phyloP scores from a whole-genome alignment of 2,888 invertebrate species.

The Galerucella nymphaeae region DNA sequence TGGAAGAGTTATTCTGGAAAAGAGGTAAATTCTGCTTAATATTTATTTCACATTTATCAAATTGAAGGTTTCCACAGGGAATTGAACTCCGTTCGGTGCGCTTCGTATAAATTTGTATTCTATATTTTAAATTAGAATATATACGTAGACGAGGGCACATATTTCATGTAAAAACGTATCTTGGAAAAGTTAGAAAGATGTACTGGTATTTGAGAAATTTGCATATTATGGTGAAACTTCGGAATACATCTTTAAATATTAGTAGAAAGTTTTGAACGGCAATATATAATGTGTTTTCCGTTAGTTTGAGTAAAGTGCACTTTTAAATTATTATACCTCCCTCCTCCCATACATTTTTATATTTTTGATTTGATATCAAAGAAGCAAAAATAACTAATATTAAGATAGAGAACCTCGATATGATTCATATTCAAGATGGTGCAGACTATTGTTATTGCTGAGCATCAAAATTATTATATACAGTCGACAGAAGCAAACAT shows the following conservation, averaged over 20 bases:
- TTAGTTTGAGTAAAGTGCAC: slow-evolving; percentile 47
- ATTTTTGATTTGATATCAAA: too few species aligned
- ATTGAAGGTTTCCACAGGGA: slow-evolving; percentile 64
- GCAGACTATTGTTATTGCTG: too few species aligned
- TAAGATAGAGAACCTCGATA: too few species aligned
- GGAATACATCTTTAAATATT: slow-evolving; percentile 58
- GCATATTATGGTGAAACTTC: slow-evolving; percentile 64
- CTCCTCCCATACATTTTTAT: not conserved
- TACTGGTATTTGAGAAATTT: slow-evolving; percentile 61
- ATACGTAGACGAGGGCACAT: slow-evolving; percentile 64
- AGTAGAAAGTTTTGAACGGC: slow-evolving; percentile 52
- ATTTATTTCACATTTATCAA: slow-evolving; percentile 66
- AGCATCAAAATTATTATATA: too few species aligned
- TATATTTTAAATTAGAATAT: slow-evolving; percentile 67
- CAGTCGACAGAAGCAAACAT: too few species aligned
- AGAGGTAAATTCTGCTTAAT: slow-evolving; percentile 63
- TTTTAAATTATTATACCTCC: slow-evolving; percentile 51
- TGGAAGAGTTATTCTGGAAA: slow-evolving; percentile 36
- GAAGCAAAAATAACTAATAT: too few species aligned
- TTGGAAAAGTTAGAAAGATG: slow-evolving; percentile 61
- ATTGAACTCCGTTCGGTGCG: slow-evolving; percentile 61
- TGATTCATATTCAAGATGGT: too few species aligned
- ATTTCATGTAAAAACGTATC: slow-evolving; percentile 65
- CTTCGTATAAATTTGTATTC: slow-evolving; percentile 66
- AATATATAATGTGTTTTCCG: slow-evolving; percentile 50